Percentiles rank a stretch among this genome's conserved stretches.
phyloP scores from a whole-genome alignment of 2,113 vertebrate species.

The Smithornis capensis region DNA sequence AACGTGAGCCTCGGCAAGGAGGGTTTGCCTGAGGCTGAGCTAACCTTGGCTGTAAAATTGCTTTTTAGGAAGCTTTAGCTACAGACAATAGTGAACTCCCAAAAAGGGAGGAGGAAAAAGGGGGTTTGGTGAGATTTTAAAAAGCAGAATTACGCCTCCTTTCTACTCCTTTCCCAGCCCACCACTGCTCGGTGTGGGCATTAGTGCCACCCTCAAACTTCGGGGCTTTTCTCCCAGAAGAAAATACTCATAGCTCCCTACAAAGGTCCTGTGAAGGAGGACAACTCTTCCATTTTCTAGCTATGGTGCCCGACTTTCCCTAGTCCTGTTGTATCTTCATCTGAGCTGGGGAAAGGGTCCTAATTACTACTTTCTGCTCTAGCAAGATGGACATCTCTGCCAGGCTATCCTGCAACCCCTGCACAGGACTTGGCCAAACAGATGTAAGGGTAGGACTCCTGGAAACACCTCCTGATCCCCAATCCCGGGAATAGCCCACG shows the following conservation, averaged over 20 bases:
- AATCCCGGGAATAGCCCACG: neutral
- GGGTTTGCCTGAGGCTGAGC: constrained; percentile 59
- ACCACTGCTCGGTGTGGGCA: neutral
- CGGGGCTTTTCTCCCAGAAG: neutral
- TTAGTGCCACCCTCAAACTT: neutral
- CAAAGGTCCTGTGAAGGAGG: neutral
- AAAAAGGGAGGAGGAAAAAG: neutral
- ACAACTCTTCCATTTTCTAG: neutral
- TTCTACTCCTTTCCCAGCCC: neutral
- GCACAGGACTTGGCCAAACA: neutral
- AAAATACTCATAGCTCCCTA: neutral
- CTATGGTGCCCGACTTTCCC: neutral
- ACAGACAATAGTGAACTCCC: neutral
- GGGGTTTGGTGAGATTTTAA: neutral
- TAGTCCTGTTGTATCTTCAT: neutral
- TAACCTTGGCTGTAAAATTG: constrained; percentile 52
- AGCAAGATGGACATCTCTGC: neutral
- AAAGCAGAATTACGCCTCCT: neutral
- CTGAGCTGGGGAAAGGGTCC: neutral
- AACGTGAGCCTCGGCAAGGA: constrained; percentile 44
- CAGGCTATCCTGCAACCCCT: neutral
- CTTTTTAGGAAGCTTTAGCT: constrained; percentile 64
- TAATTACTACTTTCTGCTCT: neutral
- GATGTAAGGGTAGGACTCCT: neutral
- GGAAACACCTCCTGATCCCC: neutral